Percentiles rank a stretch among this genome's conserved stretches.
Conservation (phyloP, 2,113 vertebrate genomes). For the Pyxicephalus adspersus region DNA sequence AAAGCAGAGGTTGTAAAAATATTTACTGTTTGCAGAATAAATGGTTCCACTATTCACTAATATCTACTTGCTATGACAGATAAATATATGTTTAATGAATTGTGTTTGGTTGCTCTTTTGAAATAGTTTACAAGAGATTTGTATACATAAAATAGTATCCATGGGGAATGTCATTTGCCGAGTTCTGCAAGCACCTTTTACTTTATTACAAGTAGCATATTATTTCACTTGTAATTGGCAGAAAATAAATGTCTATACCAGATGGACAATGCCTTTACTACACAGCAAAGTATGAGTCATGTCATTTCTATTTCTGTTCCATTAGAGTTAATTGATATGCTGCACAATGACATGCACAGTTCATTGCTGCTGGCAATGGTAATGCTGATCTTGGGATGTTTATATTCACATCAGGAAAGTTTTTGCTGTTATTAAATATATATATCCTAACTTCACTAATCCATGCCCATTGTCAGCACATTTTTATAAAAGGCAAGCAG, state of each 20-base stretch:
- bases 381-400: slow-evolving; percentile 15
- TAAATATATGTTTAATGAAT: background rate
- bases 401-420: slow-evolving; percentile 9
- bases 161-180: background rate
- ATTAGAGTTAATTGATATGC: slow-evolving; percentile 35
- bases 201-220: slow-evolving; percentile 31
- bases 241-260: slow-evolving; percentile 6
- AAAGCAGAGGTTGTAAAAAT: background rate
- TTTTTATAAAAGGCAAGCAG: too few relatives aligned
- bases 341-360: background rate
- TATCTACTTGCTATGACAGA: background rate
- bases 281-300: slow-evolving; percentile 27
- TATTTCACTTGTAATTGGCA: slow-evolving; percentile 21
- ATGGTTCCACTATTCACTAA: background rate
- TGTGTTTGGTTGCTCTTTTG: background rate
- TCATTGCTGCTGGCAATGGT: slow-evolving; percentile 40
- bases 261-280: background rate
- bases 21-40: background rate
- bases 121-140: background rate
- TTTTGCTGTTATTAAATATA: background rate
- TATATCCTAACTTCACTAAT: background rate
- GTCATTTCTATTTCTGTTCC: slow-evolving; percentile 46
- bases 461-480: background rate
- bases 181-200: background rate
- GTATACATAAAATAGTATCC: slow-evolving; percentile 14